phyloP scores from a whole-genome alignment of 2,797 vertebrate species.

The Darevskia nairensis region DNA sequence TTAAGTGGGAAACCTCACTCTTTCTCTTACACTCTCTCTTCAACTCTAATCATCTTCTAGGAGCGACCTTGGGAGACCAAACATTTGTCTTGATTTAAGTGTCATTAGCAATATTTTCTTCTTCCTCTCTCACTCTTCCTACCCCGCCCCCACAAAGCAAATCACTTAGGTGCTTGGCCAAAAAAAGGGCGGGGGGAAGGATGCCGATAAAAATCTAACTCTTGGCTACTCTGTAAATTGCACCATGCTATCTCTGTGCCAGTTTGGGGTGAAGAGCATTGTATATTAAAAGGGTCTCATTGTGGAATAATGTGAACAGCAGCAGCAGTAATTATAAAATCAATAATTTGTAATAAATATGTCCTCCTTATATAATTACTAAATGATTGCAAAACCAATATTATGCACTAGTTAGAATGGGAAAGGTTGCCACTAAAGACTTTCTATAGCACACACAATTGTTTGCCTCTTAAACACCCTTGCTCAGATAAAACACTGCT shows the following conservation, averaged over 20 bases:
- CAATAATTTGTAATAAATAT: slow-evolving; percentile 96
- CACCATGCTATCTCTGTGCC: slow-evolving; percentile 72
- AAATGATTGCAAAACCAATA: slow-evolving; percentile 94
- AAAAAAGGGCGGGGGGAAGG: slow-evolving; percentile 35
- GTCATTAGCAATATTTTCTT: slow-evolving; percentile 76
- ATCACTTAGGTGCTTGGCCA: slow-evolving; percentile 73
- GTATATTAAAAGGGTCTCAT: slow-evolving; percentile 85
- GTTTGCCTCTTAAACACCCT: slow-evolving; percentile 77
- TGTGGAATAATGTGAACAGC: slow-evolving; percentile 85
- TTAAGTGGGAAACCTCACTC: slow-evolving; percentile 65
- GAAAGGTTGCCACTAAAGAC: slow-evolving; percentile 78
- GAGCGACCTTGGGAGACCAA: slow-evolving; percentile 76
- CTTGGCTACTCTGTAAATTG: slow-evolving; percentile 78
- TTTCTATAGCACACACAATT: slow-evolving; percentile 76
- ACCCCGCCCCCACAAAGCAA: slow-evolving; percentile 59
- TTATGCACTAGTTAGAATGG: slow-evolving; percentile 78
- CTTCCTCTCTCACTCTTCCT: slow-evolving; percentile 36
- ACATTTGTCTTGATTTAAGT: slow-evolving; percentile 74
- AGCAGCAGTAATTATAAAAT: slow-evolving; percentile 89
- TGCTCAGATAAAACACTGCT: slow-evolving; percentile 77
- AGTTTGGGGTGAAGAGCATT: slow-evolving; percentile 76
- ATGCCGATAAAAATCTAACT: slow-evolving; percentile 77
- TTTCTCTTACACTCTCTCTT: slow-evolving; percentile 36
- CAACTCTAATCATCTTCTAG: slow-evolving; percentile 69
- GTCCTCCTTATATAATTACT: slow-evolving; percentile 93